A percentile compares a stretch with the other conserved stretches of the same genome.
phyloP scores from a whole-genome alignment of 2,888 invertebrate species.

The Dendrolimus pini region DNA sequence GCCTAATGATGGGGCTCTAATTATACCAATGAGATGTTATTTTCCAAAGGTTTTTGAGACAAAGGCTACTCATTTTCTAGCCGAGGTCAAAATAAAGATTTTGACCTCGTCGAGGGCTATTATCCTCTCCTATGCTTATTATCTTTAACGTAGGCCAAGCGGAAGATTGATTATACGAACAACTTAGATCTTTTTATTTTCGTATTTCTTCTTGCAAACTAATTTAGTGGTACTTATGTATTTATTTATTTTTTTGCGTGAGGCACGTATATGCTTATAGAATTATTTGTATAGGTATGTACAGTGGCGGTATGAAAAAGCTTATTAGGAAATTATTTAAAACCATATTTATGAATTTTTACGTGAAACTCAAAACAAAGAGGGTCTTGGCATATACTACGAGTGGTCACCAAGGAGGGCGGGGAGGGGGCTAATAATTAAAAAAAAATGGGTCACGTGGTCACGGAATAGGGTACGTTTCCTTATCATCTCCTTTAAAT shows the following conservation, averaged over 20 bases:
- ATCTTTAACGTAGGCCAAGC: background rate
- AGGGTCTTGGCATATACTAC: too few species aligned
- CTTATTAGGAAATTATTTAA: too few species aligned
- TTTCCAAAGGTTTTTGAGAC: background rate
- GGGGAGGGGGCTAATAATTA: too few species aligned
- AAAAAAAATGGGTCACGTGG: too few species aligned
- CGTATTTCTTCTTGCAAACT: constrained; percentile 17
- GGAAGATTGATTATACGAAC: constrained; percentile 6
- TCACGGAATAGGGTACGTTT: too few species aligned
- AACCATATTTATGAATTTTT: too few species aligned
- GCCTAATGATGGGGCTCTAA: background rate
- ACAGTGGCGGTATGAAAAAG: too few species aligned
- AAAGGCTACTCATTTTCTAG: background rate
- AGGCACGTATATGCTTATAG: too few species aligned
- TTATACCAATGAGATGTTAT: background rate
- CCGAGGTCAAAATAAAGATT: constrained; percentile 3
- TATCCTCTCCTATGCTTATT: background rate
- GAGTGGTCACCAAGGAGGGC: too few species aligned
- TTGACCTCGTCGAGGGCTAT: constrained; percentile 7
- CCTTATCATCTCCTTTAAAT: too few species aligned
- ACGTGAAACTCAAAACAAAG: too few species aligned
- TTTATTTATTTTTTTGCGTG: background rate
- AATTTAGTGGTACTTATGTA: constrained; percentile 9
- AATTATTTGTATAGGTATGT: too few species aligned
- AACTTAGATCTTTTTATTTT: constrained; percentile 9